Percentiles rank a stretch among this genome's conserved stretches.
Conservation (phyloP, 1,140 invertebrate genomes). For the Pemphigus obesinymphae region DNA sequence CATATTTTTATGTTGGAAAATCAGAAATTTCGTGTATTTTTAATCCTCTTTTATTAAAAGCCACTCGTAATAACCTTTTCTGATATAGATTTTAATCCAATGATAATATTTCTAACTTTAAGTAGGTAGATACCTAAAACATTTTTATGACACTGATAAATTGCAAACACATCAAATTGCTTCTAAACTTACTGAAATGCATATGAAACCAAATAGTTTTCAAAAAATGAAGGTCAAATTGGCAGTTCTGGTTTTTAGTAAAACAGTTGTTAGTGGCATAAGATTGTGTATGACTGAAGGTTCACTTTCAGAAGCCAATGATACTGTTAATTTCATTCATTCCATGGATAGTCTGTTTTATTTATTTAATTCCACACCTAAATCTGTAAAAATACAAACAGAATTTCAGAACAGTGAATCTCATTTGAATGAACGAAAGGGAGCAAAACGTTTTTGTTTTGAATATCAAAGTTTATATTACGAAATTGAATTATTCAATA, state of each 20-base stretch:
- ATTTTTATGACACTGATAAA: background rate
- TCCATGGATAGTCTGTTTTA: no score
- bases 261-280: background rate
- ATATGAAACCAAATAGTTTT: background rate
- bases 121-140: background rate
- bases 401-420: background rate
- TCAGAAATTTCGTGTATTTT: background rate
- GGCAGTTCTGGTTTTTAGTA: no score
- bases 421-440: background rate
- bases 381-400: no score
- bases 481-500: no score
- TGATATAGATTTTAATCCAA: background rate
- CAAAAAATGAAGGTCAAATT: no score
- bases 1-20: no score
- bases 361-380: background rate
- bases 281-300: background rate
- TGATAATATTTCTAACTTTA: background rate
- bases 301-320: background rate
- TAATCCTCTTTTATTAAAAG: background rate
- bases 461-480: no score
- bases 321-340: background rate
- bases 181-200: background rate
- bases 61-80: no score
- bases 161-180: background rate
- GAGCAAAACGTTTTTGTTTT: background rate